Evolutionary conservation across 2,888 invertebrate genomes (phyloP), one percentile per base, ranked within the genome.

Genomic region (Philaethria dido): DNA sequence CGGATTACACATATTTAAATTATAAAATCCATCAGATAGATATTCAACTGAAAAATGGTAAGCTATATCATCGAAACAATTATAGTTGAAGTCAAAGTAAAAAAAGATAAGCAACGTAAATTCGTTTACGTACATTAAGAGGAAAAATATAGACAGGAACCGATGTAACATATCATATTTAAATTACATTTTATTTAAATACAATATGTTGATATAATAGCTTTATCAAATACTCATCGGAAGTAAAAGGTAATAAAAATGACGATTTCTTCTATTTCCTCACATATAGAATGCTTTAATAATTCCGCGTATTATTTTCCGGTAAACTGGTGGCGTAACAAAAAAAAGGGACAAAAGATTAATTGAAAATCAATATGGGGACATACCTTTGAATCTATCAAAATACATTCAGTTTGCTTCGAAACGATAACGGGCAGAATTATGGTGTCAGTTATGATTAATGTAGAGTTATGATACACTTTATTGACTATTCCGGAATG

Each of bases 261-360:
- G 6, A 14, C 13, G 16, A 29, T 3, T 52, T 60, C n/a, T 18
- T 25, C 25, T 25, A 16, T 42, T 36, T 47, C 18, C 8, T 2
- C 42, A 33, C 11, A 29, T 29, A 14, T 36, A 18, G 20, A 54
- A 9, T n/a, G 16, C 11, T 55, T 62, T 47, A 62, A 59, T 16
- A 33, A 44, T 33, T 62, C 39, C 33, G 20, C 62, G 20, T 52
- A 64, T 47, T 54, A 60, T 63, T 60, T 60, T 29, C 14, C 20
- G 54, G 85, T 84, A 86, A 85, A 83, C 84, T 82, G 84, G 81
- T 82, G 82, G 83, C 85, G 80, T 80, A 85, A 83, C 83, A 77
- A 81, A 85, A 82, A 85, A 85, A 82, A 83, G 84, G 87, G 83
- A 86, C 86, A 87, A 87, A 88, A 88, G 89, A 89, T 89, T 88